Evolutionary conservation across 1,140 invertebrate species (phyloP), one percentile per base, ranked within the genome.

Genomic region (Drosophila murphyi): DNA sequence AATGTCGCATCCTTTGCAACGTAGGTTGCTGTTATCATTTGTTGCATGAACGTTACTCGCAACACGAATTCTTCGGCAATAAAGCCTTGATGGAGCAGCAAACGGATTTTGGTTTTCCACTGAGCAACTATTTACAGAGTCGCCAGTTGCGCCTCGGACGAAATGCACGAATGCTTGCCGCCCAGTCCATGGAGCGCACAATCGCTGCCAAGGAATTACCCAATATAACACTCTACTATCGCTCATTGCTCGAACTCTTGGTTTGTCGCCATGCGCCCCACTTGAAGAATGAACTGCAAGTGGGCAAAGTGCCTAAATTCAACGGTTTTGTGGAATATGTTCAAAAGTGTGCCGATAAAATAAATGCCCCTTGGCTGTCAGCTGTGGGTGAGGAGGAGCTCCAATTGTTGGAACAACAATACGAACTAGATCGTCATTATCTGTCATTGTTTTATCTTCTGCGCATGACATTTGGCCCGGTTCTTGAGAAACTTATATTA

Each of bases 1-100:
- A 93, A 28, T 94, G 95, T 4, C 93, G 93, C 69, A 94, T 94
- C 0, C 82, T 98, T 0, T 96, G 96, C 59, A 96, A 97, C 80
- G 96, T 98, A 39, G 96, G 96, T 0, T 99, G 98, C 90, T 98
- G 98, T 91, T 98, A 98, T 93, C 95, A 98, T 94, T 94, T 98
- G 78, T 91, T 98, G 73, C 94, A 95, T 63, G 96, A 98, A 93
- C 91, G 93, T 78, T 92, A 94, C 41, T 90, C 90, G 0, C 10
- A 32, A 2, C 74, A 87, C 12, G 90, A 91, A 39, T 91, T 88
- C 57, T 91, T 87, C 57, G 87, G 74, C 12, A 90, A 90, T 47
- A 80, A 83, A 65, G 70, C 64, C 4, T 32, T 91, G n/a, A 72
- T 78, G 75, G 76, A 82, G 3, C 31, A 63, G 54, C 70, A 76